phyloP scores from a whole-genome alignment of 2,888 invertebrate species.

The Ischnura elegans region DNA sequence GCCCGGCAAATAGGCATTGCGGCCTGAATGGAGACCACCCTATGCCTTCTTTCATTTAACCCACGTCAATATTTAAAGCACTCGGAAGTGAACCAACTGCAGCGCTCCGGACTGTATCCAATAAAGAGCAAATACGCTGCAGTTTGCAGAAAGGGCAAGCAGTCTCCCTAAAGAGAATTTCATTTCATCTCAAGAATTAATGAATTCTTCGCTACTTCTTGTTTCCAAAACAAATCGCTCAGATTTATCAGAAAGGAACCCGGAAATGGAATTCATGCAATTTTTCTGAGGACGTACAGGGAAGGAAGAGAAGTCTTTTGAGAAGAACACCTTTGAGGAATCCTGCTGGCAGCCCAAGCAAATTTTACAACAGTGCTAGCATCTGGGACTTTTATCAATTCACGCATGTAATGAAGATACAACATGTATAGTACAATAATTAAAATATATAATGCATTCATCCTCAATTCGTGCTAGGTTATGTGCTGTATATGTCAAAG shows the following conservation, averaged over 20 bases:
- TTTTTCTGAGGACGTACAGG: neutral
- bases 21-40: neutral
- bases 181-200: neutral
- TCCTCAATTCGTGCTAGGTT: too few species aligned
- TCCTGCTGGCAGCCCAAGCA: neutral
- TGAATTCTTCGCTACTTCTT: neutral
- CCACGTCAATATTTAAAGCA: conserved; percentile 1
- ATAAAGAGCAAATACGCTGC: neutral
- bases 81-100: conserved; percentile 15
- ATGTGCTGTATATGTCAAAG: too few species aligned
- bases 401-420: too few species aligned
- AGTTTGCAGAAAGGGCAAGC: neutral
- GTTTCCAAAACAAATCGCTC: neutral
- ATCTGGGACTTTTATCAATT: too few species aligned
- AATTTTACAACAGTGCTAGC: too few species aligned
- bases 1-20: conserved; percentile 26
- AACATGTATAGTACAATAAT: too few species aligned
- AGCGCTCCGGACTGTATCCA: neutral
- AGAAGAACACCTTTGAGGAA: too few species aligned
- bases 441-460: too few species aligned
- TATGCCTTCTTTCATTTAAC: conserved; percentile 21
- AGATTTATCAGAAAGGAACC: neutral
- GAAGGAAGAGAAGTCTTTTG: neutral
- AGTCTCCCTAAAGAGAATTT: neutral
- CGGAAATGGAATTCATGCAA: neutral